These are phyloP conservation scores for Catharus bicknelli DNA, from an alignment of 2,113 vertebrate genomes.

Conservation along the genomic window DNA sequence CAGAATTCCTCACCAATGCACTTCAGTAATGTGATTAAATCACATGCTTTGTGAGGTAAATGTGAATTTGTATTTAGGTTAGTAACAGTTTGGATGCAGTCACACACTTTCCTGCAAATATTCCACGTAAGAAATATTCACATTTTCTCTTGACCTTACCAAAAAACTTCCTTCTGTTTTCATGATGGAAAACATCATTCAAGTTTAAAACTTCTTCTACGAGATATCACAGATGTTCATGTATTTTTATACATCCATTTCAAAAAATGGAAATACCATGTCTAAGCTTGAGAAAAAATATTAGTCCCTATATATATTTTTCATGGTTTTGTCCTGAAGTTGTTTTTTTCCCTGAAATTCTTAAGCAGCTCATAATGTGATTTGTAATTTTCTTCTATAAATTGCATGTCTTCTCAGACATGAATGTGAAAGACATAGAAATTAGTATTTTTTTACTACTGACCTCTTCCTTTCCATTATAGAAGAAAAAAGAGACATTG, in stretches of 20 bases:
- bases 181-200: neutral
- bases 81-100: neutral
- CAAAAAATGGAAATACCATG: neutral
- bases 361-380: neutral
- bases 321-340: neutral
- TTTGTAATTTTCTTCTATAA: constrained; percentile 26
- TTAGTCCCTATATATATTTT: neutral
- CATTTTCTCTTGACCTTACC: neutral
- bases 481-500: neutral
- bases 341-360: neutral
- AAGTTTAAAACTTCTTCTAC: neutral
- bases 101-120: neutral
- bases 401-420: neutral
- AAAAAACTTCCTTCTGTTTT: neutral
- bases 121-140: neutral
- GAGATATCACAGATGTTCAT: accelerated
- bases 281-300: neutral
- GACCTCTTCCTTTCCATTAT: neutral
- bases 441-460: constrained; percentile 7
- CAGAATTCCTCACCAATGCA: neutral
- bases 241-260: neutral
- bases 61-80: neutral
- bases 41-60: neutral
- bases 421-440: neutral
- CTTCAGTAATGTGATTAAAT: neutral